Conservation (phyloP, 2,888 invertebrate genomes). For the Luperina testacea region DNA sequence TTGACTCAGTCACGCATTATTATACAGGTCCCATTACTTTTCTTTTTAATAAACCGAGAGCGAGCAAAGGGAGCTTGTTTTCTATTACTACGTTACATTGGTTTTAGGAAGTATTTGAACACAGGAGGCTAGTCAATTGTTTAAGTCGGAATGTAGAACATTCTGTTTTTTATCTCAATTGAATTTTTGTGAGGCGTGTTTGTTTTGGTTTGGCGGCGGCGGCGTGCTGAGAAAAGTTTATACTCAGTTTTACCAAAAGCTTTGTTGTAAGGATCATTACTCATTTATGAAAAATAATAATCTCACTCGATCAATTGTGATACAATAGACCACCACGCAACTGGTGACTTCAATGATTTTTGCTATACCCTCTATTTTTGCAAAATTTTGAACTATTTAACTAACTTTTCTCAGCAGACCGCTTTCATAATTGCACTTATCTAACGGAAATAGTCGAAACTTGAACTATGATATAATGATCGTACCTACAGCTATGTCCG, state of each 20-base stretch:
- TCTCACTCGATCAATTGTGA: neutral
- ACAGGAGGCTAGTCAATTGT: slow-evolving; percentile 80
- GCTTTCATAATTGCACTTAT: slow-evolving; percentile 49
- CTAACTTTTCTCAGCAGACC: slow-evolving; percentile 34
- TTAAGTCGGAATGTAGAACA: slow-evolving; percentile 64
- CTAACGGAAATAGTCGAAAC: slow-evolving; percentile 42
- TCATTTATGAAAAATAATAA: neutral
- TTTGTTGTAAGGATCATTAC: too few species aligned
- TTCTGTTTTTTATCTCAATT: slow-evolving; percentile 44
- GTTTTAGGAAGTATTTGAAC: slow-evolving; percentile 78
- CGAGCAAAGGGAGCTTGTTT: slow-evolving; percentile 68
- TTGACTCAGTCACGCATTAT: slow-evolving; percentile 84
- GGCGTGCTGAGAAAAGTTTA: slow-evolving; percentile 28
- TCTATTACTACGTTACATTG: slow-evolving; percentile 66
- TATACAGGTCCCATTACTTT: slow-evolving; percentile 83
- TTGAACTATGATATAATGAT: slow-evolving; percentile 44
- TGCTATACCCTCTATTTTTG: neutral
- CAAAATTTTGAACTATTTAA: neutral
- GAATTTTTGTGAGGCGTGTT: slow-evolving; percentile 36
- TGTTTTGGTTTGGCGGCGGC: slow-evolving; percentile 15
- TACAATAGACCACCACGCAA: neutral
- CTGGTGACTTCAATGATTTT: neutral
- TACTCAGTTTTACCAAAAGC: neutral
- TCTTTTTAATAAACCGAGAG: slow-evolving; percentile 67
- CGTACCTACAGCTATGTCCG: slow-evolving; percentile 24